Evolutionary conservation across 2,113 vertebrate genomes (phyloP), one percentile per base, ranked within the genome.

Genomic region (Mionectes macconnelli): DNA sequence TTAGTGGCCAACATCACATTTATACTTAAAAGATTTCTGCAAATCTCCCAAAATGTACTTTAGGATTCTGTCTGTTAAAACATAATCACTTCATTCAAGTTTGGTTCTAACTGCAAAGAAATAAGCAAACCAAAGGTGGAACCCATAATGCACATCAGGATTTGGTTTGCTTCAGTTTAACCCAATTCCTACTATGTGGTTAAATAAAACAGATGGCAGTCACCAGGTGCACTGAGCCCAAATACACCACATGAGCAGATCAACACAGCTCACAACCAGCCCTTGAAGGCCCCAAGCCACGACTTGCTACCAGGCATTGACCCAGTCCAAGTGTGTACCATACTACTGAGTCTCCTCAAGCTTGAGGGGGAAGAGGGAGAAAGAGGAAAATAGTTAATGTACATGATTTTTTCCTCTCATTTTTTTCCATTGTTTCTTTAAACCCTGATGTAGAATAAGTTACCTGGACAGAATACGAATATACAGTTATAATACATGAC

Each of bases 401-500:
- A 21, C 7, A 45, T 3, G 1, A 42, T 17, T 87, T 85, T 59
- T 44, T 31, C 10, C n/a, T 44, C n/a, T 59, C 8, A 11, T 12
- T 69, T 56, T 66, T 56, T 62, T 2, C 18, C 3, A 37, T 35
- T 2, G 4, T 23, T 50, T 55, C 49, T n/a, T n/a, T 7, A 10
- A 49, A 47, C 24, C 16, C 24, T 68, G n/a, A 18, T 8, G 18
- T 86, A 68, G 67, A 94, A 59, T 77, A 84, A 91, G 49, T 67
- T 92, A 64, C 85, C 49, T 14, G 50, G 60, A 68, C 62, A 91
- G 68, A 85, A 81, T 42, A 94, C 1, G 4, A 87, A 59, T 74
- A 83, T 50, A n/a, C 74, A 79, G 87, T 92, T 93, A 81, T 47
- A 94, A 82, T 40, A 93, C 47, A 64, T 47, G 93, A 84, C 88